These are phyloP conservation scores for Podarcis lilfordi DNA, from an alignment of 2,797 vertebrate genomes.

Conservation along the genomic window DNA sequence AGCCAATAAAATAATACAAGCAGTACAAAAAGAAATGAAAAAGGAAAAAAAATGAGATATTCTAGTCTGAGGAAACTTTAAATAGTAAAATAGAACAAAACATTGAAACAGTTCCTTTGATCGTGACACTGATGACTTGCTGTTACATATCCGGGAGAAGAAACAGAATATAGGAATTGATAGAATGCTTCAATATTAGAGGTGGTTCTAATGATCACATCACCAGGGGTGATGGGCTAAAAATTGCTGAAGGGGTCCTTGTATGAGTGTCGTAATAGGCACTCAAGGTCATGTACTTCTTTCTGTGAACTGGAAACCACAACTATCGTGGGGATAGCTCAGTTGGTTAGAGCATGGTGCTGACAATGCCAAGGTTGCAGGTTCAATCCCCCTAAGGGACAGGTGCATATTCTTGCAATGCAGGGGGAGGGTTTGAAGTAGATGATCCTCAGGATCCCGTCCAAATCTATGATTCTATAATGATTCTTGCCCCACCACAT, in stretches of 20 bases:
- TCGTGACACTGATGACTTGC: not conserved
- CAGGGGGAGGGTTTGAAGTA: too few relatives aligned
- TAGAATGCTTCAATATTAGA: not conserved
- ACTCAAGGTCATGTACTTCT: not conserved
- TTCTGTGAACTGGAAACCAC: not conserved
- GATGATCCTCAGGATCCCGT: too few relatives aligned
- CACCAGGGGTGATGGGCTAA: not conserved
- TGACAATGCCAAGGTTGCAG: too few relatives aligned
- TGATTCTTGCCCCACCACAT: not conserved
- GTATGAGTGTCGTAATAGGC: not conserved
- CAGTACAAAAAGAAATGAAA: not conserved
- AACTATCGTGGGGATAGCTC: not conserved
- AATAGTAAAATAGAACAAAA: slow-evolving; percentile 6
- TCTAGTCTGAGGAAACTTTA: not conserved
- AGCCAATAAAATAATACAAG: slow-evolving; percentile 28
- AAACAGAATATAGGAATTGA: not conserved
- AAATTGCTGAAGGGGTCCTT: not conserved
- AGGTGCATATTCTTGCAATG: too few relatives aligned
- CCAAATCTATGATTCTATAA: too few relatives aligned
- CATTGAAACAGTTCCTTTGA: not conserved
- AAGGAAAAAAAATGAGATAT: not conserved
- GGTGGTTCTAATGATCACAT: not conserved
- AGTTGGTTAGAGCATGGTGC: too few relatives aligned
- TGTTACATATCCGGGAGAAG: too few relatives aligned
- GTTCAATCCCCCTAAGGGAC: too few relatives aligned